Percentiles rank a stretch among this genome's conserved stretches.
phyloP scores from a whole-genome alignment of 2,113 vertebrate species.

The Macquaria ambigua region DNA sequence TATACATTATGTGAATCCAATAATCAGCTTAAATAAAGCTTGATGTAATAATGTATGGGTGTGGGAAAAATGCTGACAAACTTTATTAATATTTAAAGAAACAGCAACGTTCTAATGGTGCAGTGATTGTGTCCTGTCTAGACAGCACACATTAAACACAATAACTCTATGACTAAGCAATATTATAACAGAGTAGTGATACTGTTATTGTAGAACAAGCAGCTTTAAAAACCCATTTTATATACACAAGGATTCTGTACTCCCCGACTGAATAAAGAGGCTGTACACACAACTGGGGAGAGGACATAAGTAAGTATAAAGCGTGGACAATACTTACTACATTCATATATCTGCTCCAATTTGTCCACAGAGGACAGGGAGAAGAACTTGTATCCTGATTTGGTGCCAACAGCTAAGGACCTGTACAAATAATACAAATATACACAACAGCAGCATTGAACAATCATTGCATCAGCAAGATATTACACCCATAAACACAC shows the following conservation, averaged over 20 bases:
- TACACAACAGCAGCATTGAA: constrained; percentile 1
- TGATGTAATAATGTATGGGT: neutral
- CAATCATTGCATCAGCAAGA: neutral
- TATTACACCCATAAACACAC: neutral
- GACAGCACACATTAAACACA: neutral
- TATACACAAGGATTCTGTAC: neutral
- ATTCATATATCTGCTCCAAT: constrained; percentile 99
- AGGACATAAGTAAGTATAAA: neutral
- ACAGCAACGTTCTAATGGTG: constrained; percentile 9
- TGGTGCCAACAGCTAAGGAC: constrained; percentile 98
- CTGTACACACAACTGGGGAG: neutral
- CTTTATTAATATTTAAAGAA: constrained; percentile 49
- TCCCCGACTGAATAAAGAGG: neutral
- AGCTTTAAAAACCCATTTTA: neutral
- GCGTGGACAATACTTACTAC: constrained; percentile 90
- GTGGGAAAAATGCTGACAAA: constrained; percentile 16
- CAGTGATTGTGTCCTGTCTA: constrained; percentile 8
- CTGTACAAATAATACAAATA: constrained; percentile 77
- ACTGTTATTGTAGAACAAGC: neutral
- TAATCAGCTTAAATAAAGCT: neutral
- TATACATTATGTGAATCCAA: neutral
- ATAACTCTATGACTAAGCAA: neutral
- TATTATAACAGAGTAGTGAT: neutral
- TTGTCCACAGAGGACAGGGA: constrained; percentile 98
- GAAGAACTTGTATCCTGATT: constrained; percentile 99